Conservation (phyloP, 1,140 invertebrate species). For the Harlomillsia oculata region DNA sequence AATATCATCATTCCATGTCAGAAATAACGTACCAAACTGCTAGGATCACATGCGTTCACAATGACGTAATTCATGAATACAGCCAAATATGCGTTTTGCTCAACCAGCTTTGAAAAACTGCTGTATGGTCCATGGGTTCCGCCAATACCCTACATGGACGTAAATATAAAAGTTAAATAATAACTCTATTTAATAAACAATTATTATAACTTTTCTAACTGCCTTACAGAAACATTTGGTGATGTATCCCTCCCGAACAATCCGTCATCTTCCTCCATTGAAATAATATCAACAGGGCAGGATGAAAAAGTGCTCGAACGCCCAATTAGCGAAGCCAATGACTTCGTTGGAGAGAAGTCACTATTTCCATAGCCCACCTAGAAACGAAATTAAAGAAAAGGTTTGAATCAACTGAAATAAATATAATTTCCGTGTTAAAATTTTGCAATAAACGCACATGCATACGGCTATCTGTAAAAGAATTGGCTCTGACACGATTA, state of each 20-base stretch:
- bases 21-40: slow-evolving; percentile 56
- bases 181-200: not conserved
- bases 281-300: slow-evolving; percentile 63
- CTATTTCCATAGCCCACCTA: slow-evolving; percentile 19
- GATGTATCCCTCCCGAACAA: slow-evolving; percentile 9
- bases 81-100: slow-evolving; percentile 68
- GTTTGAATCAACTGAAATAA: not conserved
- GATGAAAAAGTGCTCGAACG: slow-evolving; percentile 5
- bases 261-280: slow-evolving; percentile 86
- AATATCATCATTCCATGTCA: too few relatives aligned
- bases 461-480: too few relatives aligned
- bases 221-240: slow-evolving; percentile 18
- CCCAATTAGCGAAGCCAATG: not conserved
- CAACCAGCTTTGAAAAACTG: slow-evolving; percentile 57
- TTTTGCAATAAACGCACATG: too few relatives aligned
- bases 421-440: not conserved
- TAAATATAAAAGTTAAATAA: slow-evolving; percentile 16
- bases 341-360: slow-evolving; percentile 25
- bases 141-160: slow-evolving; percentile 45
- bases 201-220: not conserved
- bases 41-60: slow-evolving; percentile 67
- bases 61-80: slow-evolving; percentile 83
- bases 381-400: not conserved
- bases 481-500: too few relatives aligned
- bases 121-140: slow-evolving; percentile 71